Evolutionary conservation across 2,113 vertebrate genomes (phyloP), one percentile per base, ranked within the genome.

Genomic region (Xenus cinereus): DNA sequence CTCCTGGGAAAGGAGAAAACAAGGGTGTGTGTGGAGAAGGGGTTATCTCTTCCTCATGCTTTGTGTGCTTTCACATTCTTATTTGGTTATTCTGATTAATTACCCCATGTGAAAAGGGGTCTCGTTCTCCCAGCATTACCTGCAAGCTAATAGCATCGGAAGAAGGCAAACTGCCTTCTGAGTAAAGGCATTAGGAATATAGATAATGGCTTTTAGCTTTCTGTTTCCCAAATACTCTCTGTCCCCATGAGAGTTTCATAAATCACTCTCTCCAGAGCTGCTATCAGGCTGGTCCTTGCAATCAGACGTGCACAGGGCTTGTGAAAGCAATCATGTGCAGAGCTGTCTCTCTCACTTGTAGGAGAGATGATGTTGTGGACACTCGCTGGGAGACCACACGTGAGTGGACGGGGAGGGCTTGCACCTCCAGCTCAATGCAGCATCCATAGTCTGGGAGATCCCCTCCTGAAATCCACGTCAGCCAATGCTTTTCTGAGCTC

Each of bases 161-260:
- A 92, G 73, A 81, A 89, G 60, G 37, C 37, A 92, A 87, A 51
- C n/a, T 89, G 69, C 51, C 48, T 92, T 54, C 51, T 84, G 43
- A 89, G 48, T 56, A 91, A 92, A 80, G 60, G 35, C 66, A 89
- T 91, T 66, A 91, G 27, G 37, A 3, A 0, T 48, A 20, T 10
- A 77, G 76, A 56, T 84, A 95, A 89, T 60, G 51, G 77, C 73
- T 94, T 95, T 95, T 48, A 87, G 69, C 39, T 81, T 94, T 91
- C 87, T 93, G 33, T 9, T 75, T 95, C 54, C 18, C 35, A 84
- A 80, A 56, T 28, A 28, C 28, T 50, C 32, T 81, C 33, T 64
- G 48, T 86, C 48, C 57, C 86, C 63, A 3, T 27, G 60, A 43
- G 18, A 6, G 16, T 74, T 90, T 92, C 73, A 68, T 67, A 77